Conservation (phyloP, 2,113 vertebrate genomes). For the Trogon melanurus region DNA sequence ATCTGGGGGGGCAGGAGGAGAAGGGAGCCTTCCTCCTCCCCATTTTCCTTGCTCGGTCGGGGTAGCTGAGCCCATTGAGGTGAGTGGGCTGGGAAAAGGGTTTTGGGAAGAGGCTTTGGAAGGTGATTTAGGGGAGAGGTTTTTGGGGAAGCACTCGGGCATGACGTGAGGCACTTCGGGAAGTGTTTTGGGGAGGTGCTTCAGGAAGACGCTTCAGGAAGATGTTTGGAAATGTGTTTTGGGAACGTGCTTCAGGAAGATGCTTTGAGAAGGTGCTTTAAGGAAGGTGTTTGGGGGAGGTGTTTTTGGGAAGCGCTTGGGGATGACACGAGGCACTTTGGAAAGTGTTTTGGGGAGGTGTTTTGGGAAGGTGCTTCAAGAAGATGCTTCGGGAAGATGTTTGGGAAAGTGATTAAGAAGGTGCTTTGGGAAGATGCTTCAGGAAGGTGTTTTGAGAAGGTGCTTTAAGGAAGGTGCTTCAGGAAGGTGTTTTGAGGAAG, state of each 20-base stretch:
- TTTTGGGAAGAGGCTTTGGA: neutral
- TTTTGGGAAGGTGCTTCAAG: too few species aligned
- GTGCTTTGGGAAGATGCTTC: too few species aligned
- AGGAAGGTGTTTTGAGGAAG: neutral
- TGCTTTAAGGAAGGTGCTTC: neutral
- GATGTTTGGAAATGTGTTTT: neutral
- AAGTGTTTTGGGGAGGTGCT: too few species aligned
- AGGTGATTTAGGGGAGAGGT: neutral
- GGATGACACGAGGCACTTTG: too few species aligned
- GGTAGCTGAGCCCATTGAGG: neutral
- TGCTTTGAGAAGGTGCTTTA: rapidly evolving
- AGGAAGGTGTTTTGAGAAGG: neutral
- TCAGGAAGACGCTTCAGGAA: neutral
- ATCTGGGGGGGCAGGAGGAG: too few species aligned
- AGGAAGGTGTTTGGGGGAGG: rapidly evolving
- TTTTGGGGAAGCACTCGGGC: neutral
- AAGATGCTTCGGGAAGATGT: too few species aligned
- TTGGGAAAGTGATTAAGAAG: too few species aligned
- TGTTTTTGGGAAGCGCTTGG: rapidly evolving
- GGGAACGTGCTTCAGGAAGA: rapidly evolving
- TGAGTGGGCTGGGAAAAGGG: neutral
- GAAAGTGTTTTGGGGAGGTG: too few species aligned
- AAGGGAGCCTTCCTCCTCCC: neutral
- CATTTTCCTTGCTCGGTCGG: too few species aligned
- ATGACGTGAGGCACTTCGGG: neutral